Evolutionary conservation across 2,888 invertebrate genomes (phyloP), one percentile per base, ranked within the genome.

Genomic region (Crocallis elinguaria): DNA sequence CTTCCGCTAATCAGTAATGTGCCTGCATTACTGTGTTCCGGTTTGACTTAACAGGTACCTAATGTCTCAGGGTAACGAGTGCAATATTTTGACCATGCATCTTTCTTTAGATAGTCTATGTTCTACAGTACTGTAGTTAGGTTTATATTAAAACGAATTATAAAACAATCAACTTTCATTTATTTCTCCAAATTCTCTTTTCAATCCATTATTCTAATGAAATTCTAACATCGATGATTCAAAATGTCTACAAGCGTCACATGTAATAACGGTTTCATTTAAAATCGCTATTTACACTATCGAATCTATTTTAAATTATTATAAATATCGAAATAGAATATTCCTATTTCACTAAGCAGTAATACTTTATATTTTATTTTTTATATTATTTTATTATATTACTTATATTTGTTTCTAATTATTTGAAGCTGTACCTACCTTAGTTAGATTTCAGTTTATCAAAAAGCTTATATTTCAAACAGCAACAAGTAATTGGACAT

Each of bases 121-220:
- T n/a, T n/a, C n/a, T n/a, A n/a, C n/a, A n/a, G n/a, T n/a, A n/a
- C n/a, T n/a, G n/a, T n/a, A n/a, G n/a, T 27, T 27, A 9, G 11
- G 29, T n/a, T 9, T 11, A 19, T 11, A 35, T 27, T 7, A 14
- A 62, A 54, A 66, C 25, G 5, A 25, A 36, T 35, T 29, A 63
- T 62, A 69, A 69, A 76, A 72, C 69, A 71, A 69, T 60, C 69
- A 74, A 72, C 58, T 67, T 45, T 75, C 66, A 59, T 79, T 77
- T 78, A 77, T 70, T 73, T 66, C 63, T 57, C 56, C 67, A 71
- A 61, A 70, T 64, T 52, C 62, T 44, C 33, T 60, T 63, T 66
- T 29, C 48, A 41, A 35, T 49, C 39, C 2, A 35, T 17, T 38
- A 25, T 11, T 33, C 32, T 14, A 19, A 25, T 23, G 33, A 41